Conservation (phyloP, 2,797 vertebrate genomes). For the Botia almorhae region DNA sequence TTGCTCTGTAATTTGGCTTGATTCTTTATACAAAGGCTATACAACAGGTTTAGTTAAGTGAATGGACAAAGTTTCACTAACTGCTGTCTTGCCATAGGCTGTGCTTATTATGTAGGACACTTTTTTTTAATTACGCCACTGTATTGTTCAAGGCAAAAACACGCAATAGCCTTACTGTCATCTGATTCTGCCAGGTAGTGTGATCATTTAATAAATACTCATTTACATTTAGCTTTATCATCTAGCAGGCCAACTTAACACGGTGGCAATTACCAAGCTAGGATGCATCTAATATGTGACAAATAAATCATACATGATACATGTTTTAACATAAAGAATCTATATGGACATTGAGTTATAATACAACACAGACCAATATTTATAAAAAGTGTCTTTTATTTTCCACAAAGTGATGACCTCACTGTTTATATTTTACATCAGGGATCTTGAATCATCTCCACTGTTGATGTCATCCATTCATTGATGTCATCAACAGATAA, state of each 20-base stretch:
- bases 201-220: background rate
- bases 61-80: constrained; percentile 42
- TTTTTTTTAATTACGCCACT: constrained; percentile 48
- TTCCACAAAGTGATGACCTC: constrained; percentile 15
- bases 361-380: background rate
- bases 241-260: background rate
- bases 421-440: constrained; percentile 14
- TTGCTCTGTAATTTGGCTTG: constrained; percentile 41
- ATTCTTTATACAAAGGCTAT: too few relatives aligned
- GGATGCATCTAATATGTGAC: background rate
- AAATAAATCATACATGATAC: background rate
- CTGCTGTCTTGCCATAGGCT: constrained; percentile 48
- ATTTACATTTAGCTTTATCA: constrained; percentile 1
- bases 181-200: constrained; percentile 37
- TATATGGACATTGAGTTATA: background rate
- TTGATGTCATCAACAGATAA: background rate
- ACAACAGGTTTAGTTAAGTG: constrained; percentile 45
- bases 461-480: constrained; percentile 14
- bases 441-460: constrained; percentile 7
- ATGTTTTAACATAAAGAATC: background rate
- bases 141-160: constrained; percentile 51
- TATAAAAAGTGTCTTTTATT: too few relatives aligned
- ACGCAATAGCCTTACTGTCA: constrained; percentile 47
- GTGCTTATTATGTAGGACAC: constrained; percentile 39
- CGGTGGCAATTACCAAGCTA: too few relatives aligned